Evolutionary conservation across 2,113 vertebrate species (phyloP), one percentile per base, ranked within the genome.

Genomic region (Eudyptes chrysolophus): DNA sequence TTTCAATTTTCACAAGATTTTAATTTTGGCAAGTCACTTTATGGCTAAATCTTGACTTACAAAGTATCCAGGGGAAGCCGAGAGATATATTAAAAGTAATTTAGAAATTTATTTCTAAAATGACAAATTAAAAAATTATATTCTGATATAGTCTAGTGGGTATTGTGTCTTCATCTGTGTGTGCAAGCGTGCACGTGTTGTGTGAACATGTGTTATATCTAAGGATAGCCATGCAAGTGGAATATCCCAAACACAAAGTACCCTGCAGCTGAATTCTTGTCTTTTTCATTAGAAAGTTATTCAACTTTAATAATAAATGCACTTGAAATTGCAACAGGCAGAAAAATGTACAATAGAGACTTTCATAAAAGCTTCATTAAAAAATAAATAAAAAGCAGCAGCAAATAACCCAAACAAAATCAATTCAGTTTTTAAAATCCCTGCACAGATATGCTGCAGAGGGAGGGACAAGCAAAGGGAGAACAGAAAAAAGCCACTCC

Each of bases 261-360:
- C 24, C 36, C 79, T 83, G 75, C 38, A 84, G 84, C 52, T 84
- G 89, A 92, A 76, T 92, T 84, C 86, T 70, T 95, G 74, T 80
- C 38, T 93, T 93, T 96, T 95, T 93, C 60, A 78, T 86, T 92
- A 92, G 71, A 18, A 94, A 80, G 66, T 94, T 92, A 88, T 92
- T 95, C 75, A 93, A 80, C 64, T 96, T 95, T 88, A 95, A 95
- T 96, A 96, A 94, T 93, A 95, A 97, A 96, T 95, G 62, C 51
- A 40, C 60, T 90, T 89, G 14, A 75, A 96, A 95, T 92, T 95
- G 82, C 76, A 96, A 84, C 55, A 93, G 61, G 60, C 84, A 94
- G 82, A 93, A 96, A 90, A 96, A 91, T 86, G 66, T 83, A 55
- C 58, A 62, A 30, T 49, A 77, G 55, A 69, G 46, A 80, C 87